Conservation (phyloP, 2,797 vertebrate genomes). For the Dicrostonyx torquatus region DNA sequence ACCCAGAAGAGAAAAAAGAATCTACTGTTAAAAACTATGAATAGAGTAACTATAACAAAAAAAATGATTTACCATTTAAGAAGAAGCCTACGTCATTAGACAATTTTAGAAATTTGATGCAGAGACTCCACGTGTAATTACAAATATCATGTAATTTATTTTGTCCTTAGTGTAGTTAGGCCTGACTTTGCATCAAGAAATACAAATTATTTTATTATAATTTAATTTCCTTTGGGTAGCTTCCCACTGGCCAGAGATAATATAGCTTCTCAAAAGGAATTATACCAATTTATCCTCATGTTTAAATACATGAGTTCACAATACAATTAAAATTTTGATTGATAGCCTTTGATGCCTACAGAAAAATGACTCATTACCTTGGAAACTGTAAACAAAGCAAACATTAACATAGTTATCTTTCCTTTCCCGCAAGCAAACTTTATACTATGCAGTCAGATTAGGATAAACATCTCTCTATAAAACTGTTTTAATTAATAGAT, state of each 20-base stretch:
- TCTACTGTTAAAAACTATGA: background rate
- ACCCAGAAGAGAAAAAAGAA: background rate
- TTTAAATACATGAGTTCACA: conserved; percentile 40
- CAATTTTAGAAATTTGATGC: background rate
- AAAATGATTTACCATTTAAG: background rate
- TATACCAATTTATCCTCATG: conserved; percentile 19
- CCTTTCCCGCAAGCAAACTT: background rate
- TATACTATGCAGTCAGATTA: background rate
- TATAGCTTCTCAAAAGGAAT: conserved; percentile 1
- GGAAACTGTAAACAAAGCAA: conserved; percentile 26
- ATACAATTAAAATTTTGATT: conserved; percentile 39
- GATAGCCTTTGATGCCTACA: background rate
- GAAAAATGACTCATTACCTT: conserved; percentile 10
- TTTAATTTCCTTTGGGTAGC: conserved; percentile 22
- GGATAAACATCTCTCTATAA: background rate
- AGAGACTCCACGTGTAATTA: background rate
- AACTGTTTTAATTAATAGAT: background rate
- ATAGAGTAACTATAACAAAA: background rate
- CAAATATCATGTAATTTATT: background rate
- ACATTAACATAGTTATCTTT: background rate
- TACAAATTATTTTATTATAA: conserved; percentile 2
- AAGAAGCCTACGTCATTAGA: background rate
- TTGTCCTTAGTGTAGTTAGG: background rate
- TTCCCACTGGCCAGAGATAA: background rate
- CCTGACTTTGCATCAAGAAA: background rate